Conservation (phyloP, 2,113 vertebrate genomes). For the Guaruba guarouba region DNA sequence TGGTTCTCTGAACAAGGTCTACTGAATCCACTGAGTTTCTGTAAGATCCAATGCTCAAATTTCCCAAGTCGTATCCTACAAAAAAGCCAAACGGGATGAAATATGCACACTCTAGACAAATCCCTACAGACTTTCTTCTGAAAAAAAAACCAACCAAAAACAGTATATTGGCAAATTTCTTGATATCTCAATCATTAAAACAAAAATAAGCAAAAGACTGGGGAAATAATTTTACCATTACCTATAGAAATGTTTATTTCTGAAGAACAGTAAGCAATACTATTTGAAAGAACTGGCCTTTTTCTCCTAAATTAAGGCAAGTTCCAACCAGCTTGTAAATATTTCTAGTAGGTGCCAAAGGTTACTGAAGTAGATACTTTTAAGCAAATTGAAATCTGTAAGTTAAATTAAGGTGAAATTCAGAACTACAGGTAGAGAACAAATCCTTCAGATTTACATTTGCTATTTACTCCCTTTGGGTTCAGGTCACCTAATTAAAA, state of each 20-base stretch:
- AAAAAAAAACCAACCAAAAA: neutral
- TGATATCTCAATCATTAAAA: neutral
- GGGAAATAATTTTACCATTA: neutral
- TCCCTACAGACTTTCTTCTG: neutral
- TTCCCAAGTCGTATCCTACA: neutral
- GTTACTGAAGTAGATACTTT: neutral
- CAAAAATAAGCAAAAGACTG: neutral
- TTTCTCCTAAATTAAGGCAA: neutral
- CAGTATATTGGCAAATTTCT: neutral
- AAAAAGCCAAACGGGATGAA: neutral
- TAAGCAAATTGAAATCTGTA: neutral
- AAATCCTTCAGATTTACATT: neutral
- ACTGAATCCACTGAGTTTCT: neutral
- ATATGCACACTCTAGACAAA: neutral
- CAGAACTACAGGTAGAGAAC: neutral
- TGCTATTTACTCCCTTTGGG: neutral
- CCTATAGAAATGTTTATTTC: neutral
- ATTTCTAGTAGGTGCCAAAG: neutral
- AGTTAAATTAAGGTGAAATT: neutral
- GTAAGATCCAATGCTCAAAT: neutral
- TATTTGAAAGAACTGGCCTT: neutral
- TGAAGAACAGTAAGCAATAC: neutral
- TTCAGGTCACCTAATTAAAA: neutral
- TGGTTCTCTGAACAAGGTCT: neutral
- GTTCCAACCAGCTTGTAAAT: neutral